Evolutionary conservation across 2,888 invertebrate genomes (phyloP), one percentile per base, ranked within the genome.

Genomic region (Uropetala carovei): DNA sequence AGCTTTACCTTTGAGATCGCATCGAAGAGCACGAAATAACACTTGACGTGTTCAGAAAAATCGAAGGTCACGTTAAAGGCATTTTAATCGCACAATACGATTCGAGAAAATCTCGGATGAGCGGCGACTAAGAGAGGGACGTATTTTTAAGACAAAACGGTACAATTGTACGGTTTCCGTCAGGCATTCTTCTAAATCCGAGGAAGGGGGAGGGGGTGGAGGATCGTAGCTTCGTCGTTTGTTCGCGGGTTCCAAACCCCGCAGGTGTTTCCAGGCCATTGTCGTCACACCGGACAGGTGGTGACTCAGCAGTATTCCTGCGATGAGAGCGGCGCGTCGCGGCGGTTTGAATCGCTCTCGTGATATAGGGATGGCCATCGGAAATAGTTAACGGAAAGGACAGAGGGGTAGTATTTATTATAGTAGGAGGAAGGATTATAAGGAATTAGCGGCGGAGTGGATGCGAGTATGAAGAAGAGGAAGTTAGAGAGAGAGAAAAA

Each of bases 81-180:
- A 18, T 27, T 7, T 27, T 75, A 43, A 75, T 27, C 11, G 75
- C 75, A 75, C 0, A 43, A 13, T 11, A 18, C 75, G 22, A 75
- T 27, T 22, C 11, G 27, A 75, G 75, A 75, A 75, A 75, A 75
- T 13, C 27, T 18, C 75, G 11, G 75, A 27, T 27, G 11, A 27
- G 13, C n/a, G 43, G 30, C 64, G 18, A 43, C 68, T 89, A 64
- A 60, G 86, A 22, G 22, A 60, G 30, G 30, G 43, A 27, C 43
- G 30, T 89, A 89, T 89, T 89, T 89, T 89, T 89, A 43, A 89
- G 64, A 60, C 43, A n/a, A 68, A 89, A 89, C 89, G 89, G 89
- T 89, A 89, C 89, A 89, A 89, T 89, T 64, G 43, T 89, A 89
- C 89, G 64, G 89, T 89, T 89, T 43, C 89, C 58, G 16, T 14